Percentiles rank a stretch among this genome's conserved stretches.
phyloP scores from a whole-genome alignment of 2,113 vertebrate genomes.

The Rhinogobius similis region DNA sequence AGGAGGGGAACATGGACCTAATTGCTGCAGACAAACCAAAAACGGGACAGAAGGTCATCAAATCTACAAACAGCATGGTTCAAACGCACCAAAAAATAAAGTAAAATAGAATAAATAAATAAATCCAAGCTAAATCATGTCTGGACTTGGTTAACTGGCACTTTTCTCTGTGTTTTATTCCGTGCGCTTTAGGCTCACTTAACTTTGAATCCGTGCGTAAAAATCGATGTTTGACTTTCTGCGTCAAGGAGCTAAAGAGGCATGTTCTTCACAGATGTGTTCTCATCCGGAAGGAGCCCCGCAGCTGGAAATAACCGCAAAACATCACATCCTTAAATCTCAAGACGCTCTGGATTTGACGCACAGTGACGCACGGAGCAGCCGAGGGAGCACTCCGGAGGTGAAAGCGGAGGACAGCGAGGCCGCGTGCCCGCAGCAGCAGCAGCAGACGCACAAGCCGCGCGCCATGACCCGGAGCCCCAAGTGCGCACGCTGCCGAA shows the following conservation, averaged over 20 bases:
- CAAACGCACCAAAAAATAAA: too few relatives aligned
- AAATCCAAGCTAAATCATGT: too few relatives aligned
- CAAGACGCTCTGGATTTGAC: conserved; percentile 68
- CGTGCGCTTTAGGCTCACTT: not conserved
- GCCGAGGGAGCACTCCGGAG: conserved; percentile 17
- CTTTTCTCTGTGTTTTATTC: not conserved
- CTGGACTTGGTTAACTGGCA: not conserved
- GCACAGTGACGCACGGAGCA: conserved; percentile 58
- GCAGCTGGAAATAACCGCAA: conserved; percentile 51
- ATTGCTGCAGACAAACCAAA: too few relatives aligned
- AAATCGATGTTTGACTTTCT: conserved; percentile 6
- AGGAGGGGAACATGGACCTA: too few relatives aligned
- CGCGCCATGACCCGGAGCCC: conserved; percentile 79
- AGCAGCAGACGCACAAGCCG: conserved; percentile 46
- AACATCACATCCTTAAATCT: conserved; percentile 43
- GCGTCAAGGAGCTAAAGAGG: conserved; percentile 16
- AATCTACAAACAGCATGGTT: too few relatives aligned
- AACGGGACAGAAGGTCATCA: too few relatives aligned
- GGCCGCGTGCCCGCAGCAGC: conserved; percentile 24
- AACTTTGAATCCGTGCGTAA: not conserved
- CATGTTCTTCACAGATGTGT: conserved; percentile 70
- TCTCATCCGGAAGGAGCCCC: conserved; percentile 55
- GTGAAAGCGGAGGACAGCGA: conserved; percentile 20
- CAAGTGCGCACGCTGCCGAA: conserved; percentile 83
- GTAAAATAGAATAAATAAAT: too few relatives aligned